Base-by-base conservation (phyloP, 2,888 invertebrate species). In the Acanthacorydalis orientalis region DNA sequence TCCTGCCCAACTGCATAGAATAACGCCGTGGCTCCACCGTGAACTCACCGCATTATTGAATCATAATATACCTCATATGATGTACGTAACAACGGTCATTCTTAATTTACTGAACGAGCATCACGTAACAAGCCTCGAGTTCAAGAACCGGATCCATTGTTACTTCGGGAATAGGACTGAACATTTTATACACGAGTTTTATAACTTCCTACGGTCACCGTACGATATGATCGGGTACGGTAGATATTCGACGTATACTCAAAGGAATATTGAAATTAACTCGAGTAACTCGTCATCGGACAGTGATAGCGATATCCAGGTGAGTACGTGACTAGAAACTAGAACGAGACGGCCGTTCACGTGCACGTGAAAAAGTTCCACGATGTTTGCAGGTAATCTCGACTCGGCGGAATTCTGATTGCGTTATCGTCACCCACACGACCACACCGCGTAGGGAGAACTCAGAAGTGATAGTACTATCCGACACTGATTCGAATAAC, bases 121-220 rank as follows among this genome's bases (percentile, higher is more conserved):
- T 57, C 77, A 85, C 58, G 72, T 84, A 51, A 71, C 69, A 53
- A 78, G 82, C 50, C 60, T 71, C 8, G 78, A 80, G 57, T 90
- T 93, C 64, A 75, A 78, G 37, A 74, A 78, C 39, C 69, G 77
- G 11, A 64, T 91, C 46, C 70, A 71, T 31, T 76, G 80, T 11
- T 83, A 79, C 60, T 70, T 91, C 51, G 78, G 80, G 15, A 67
- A 70, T 1, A 72, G 80, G 53, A 86, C 90, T 0, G 76, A 79
- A 49, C 93, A 93, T 64, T 95, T 95, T 61, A 74, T 88, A 33
- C 91, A 93, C 61, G 93, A 95, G 60, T 74, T 95, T 51, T 78
- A 81, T 56, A 80, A 79, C 61, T 95, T 84, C 67, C 89, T 93
- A 33, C 74, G 83, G 31, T 89, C 90, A 10, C 87, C 88, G 0